Percentiles rank a stretch among this genome's conserved stretches.
These are phyloP conservation scores for Mya arenaria DNA, from an alignment of 1,140 invertebrate species.

Conservation along the genomic window DNA sequence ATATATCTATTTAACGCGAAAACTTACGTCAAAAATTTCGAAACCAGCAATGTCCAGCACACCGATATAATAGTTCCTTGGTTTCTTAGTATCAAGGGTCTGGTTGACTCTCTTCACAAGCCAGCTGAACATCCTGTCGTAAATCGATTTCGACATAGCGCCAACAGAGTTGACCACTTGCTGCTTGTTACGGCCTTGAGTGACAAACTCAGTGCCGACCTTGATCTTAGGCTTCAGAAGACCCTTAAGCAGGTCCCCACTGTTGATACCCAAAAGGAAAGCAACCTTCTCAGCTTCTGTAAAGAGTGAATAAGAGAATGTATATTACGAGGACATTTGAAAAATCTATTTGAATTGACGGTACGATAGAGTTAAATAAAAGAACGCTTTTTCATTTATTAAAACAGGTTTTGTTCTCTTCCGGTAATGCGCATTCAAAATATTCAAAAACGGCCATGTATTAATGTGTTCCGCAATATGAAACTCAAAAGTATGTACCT, in stretches of 20 bases:
- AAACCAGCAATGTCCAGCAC: slow-evolving; percentile 99
- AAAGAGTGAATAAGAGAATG: not conserved
- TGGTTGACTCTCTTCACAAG: slow-evolving; percentile 99
- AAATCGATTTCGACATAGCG: slow-evolving; percentile 97
- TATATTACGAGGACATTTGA: too few species aligned
- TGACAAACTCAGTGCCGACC: slow-evolving; percentile 94
- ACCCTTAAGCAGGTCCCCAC: slow-evolving; percentile 83
- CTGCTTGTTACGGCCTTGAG: slow-evolving; percentile 97
- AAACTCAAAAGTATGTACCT: too few species aligned
- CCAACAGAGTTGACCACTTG: slow-evolving; percentile 95
- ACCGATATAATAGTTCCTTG: slow-evolving; percentile 98
- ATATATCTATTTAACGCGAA: too few species aligned
- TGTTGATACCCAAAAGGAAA: slow-evolving; percentile 88
- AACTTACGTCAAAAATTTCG: slow-evolving; percentile 99
- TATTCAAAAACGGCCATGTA: too few species aligned
- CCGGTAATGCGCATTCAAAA: too few species aligned
- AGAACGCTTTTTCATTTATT: too few species aligned
- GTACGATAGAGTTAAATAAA: too few species aligned
- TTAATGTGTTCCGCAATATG: too few species aligned
- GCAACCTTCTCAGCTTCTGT: slow-evolving; percentile 95
- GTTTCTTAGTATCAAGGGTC: slow-evolving; percentile 97
- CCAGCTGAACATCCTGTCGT: slow-evolving; percentile 98
- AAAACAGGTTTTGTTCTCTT: too few species aligned
- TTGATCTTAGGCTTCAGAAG: slow-evolving; percentile 84
- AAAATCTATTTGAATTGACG: too few species aligned